phyloP scores from a whole-genome alignment of 1,140 invertebrate species.

The Magallana angulata region DNA sequence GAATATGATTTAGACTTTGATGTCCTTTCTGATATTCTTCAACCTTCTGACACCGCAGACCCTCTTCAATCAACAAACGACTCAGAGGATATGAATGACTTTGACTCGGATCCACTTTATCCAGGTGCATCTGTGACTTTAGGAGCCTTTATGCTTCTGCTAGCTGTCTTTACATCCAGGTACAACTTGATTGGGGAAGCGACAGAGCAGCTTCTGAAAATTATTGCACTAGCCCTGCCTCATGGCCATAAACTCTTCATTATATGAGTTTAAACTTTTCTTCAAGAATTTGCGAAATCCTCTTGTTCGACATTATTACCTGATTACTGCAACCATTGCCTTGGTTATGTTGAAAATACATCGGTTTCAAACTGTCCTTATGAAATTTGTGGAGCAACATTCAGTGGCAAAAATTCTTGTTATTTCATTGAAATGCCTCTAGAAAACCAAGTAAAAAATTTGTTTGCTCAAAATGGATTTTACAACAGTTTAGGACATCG shows the following conservation, averaged over 20 bases:
- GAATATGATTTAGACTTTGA: background rate
- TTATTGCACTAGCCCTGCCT: constrained; percentile 46
- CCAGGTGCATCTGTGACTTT: constrained; percentile 13
- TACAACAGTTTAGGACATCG: constrained; percentile 46
- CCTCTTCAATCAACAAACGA: too few species aligned
- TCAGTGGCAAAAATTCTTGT: background rate
- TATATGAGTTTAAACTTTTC: constrained; percentile 51
- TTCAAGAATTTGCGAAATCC: constrained; percentile 55
- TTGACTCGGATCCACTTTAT: too few species aligned
- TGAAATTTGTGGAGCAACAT: constrained; percentile 39
- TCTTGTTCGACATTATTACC: constrained; percentile 52
- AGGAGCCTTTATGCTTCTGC: constrained; percentile 45
- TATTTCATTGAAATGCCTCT: constrained; percentile 57
- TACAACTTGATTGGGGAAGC: too few species aligned
- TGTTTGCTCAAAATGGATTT: constrained; percentile 50
- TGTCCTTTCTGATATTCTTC: background rate
- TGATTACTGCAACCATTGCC: constrained; percentile 51
- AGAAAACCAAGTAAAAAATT: constrained; percentile 45
- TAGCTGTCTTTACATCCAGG: background rate
- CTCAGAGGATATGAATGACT: too few species aligned
- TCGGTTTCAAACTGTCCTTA: constrained; percentile 29
- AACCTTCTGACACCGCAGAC: too few species aligned
- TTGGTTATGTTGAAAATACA: constrained; percentile 31
- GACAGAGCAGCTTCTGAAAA: constrained; percentile 48
- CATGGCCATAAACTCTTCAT: constrained; percentile 42